Conservation (phyloP, 2,113 vertebrate genomes). For the Callospermophilus lateralis region DNA sequence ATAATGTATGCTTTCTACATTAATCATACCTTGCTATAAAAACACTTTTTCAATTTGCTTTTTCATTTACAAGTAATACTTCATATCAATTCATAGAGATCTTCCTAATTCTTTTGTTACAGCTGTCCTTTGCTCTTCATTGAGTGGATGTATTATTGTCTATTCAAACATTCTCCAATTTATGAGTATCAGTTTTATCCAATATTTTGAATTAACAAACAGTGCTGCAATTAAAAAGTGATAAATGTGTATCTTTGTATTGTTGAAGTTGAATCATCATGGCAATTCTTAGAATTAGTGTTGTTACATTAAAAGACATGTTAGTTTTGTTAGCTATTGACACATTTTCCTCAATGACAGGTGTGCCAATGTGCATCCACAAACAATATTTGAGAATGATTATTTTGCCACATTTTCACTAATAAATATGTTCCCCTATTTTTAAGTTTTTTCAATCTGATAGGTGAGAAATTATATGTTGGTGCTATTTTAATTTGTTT, state of each 20-base stretch:
- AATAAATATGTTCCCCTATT: not conserved
- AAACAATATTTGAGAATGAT: not conserved
- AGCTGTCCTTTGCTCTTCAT: not conserved
- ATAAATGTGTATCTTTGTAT: not conserved
- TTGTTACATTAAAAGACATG: not conserved
- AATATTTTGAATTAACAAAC: slow-evolving; percentile 23
- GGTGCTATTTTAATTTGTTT: not conserved
- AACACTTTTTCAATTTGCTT: not conserved
- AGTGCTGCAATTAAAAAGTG: not conserved
- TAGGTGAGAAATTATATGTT: slow-evolving; percentile 6
- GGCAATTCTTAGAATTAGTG: slow-evolving; percentile 26
- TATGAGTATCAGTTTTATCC: not conserved
- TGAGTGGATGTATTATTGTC: not conserved
- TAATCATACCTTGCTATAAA: not conserved
- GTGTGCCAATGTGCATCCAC: not conserved
- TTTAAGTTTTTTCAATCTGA: not conserved
- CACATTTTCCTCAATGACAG: not conserved
- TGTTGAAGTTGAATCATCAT: not conserved
- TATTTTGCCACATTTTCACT: not conserved
- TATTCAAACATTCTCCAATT: not conserved
- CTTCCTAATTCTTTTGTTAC: slow-evolving; percentile 17
- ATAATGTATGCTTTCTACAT: not conserved
- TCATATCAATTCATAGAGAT: not conserved
- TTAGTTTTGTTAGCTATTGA: slow-evolving; percentile 28
- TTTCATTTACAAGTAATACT: not conserved